phyloP scores from a whole-genome alignment of 2,888 invertebrate genomes.

The Zhuqinia jingwanae region DNA sequence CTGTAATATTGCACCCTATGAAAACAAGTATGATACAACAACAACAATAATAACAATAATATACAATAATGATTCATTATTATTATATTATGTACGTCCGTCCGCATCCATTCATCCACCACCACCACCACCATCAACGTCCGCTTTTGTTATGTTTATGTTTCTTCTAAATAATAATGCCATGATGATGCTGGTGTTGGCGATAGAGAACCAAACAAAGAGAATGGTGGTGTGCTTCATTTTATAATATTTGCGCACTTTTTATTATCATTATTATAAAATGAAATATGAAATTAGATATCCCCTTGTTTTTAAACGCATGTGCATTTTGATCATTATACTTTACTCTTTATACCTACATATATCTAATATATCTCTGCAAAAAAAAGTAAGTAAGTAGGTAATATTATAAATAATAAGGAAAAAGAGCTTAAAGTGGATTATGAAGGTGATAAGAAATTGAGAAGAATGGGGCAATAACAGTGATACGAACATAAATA shows the following conservation, averaged over 20 bases:
- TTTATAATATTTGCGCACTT: no score
- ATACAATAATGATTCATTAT: constrained; percentile 43
- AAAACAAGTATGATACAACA: constrained; percentile 27
- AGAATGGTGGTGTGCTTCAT: no score
- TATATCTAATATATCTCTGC: neutral
- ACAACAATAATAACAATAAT: neutral
- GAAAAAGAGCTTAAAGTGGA: constrained; percentile 23
- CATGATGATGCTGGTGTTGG: neutral
- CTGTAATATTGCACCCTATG: neutral
- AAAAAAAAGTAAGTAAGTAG: constrained; percentile 9
- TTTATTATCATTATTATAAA: constrained; percentile 26
- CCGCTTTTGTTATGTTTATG: neutral
- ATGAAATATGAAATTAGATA: no score
- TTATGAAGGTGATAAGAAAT: constrained; percentile 31
- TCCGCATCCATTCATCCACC: neutral
- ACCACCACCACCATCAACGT: neutral
- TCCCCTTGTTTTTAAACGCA: no score
- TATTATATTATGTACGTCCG: constrained; percentile 50
- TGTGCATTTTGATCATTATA: neutral
- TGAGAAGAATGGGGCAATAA: constrained; percentile 41
- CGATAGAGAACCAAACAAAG: constrained; percentile 17
- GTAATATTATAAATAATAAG: no score
- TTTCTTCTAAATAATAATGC: neutral
- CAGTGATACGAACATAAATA: constrained; percentile 23
- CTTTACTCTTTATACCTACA: neutral